Percentiles rank a stretch among this genome's conserved stretches.
These are phyloP conservation scores for Carcharodon carcharias DNA, from an alignment of 2,797 vertebrate genomes.

Conservation along the genomic window DNA sequence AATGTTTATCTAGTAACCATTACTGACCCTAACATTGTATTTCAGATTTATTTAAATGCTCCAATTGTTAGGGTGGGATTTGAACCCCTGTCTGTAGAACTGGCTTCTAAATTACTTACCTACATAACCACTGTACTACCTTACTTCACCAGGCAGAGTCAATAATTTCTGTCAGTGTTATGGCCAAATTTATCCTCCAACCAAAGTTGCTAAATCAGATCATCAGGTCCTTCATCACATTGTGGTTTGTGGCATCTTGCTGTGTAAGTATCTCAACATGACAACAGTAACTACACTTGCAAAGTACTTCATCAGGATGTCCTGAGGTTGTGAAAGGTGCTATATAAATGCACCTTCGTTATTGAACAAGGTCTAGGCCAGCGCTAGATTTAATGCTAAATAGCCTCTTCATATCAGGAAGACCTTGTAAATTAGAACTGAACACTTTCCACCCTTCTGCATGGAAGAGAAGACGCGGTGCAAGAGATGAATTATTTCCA, in stretches of 20 bases:
- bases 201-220: not conserved
- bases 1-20: too few species aligned
- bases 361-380: not conserved
- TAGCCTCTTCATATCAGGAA: not conserved
- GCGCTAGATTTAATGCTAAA: not conserved
- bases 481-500: slow-evolving; percentile 5
- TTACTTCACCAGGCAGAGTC: not conserved
- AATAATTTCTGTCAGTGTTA: not conserved
- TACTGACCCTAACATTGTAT: too few species aligned
- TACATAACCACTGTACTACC: too few species aligned
- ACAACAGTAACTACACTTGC: not conserved
- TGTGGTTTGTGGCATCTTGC: not conserved
- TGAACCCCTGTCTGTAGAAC: too few species aligned
- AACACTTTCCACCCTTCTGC: too few species aligned
- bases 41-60: too few species aligned
- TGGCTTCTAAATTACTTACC: too few species aligned
- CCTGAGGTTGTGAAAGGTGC: not conserved
- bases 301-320: not conserved
- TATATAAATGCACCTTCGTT: not conserved
- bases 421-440: not conserved
- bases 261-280: not conserved
- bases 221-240: not conserved
- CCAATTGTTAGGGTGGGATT: too few species aligned
- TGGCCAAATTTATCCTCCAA: not conserved
- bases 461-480: not conserved